Evolutionary conservation across 2,113 vertebrate genomes (phyloP), one percentile per base, ranked within the genome.

Genomic region (Pelodiscus sinensis): DNA sequence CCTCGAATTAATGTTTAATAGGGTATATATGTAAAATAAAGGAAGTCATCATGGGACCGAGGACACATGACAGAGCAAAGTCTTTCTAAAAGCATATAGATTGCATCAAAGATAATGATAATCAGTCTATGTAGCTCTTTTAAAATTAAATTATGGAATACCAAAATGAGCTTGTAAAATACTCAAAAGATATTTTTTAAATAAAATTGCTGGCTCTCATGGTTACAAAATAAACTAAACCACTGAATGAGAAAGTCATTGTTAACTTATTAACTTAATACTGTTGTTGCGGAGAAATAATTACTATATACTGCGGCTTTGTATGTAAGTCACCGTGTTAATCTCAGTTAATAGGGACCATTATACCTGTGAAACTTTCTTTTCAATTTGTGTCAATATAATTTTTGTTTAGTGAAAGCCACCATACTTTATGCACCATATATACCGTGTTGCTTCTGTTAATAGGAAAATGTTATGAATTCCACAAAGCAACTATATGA

Each of bases 51-150:
- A 44, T n/a, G n/a, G 21, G 0, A 0, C 24, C 9, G 12, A 51
- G 79, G 73, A 62, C 82, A 56, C 38, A 68, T 4, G 51, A 15
- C 56, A 60, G 68, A 77, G 65, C 56, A 14, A 80, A 44, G 27
- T 80, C 80, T 87, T 81, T 71, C 90, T 78, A 85, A 88, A n/a
- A 81, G 65, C 65, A n/a, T 68, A n/a, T 31, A n/a, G 65, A n/a
- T 27, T 21, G 75, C 19, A n/a, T 87, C 77, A 85, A 80, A 51
- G 73, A 27, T n/a, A 4, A 51, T 79, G 19, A 54, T 79, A 82
- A 38, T 38, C 25, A 79, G 11, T 0, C 24, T 75, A 60, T 65
- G 31, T 25, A 77, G 79, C 38, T 58, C 22, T n/a, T 71, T 54
- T 86, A 78, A 71, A 88, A 75, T 84, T 79, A 15, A 57, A 87